Percentiles rank a stretch among this genome's conserved stretches.
Evolutionary conservation across 2,113 vertebrate species (phyloP).

Genomic region (Lichenostomus cassidix): DNA sequence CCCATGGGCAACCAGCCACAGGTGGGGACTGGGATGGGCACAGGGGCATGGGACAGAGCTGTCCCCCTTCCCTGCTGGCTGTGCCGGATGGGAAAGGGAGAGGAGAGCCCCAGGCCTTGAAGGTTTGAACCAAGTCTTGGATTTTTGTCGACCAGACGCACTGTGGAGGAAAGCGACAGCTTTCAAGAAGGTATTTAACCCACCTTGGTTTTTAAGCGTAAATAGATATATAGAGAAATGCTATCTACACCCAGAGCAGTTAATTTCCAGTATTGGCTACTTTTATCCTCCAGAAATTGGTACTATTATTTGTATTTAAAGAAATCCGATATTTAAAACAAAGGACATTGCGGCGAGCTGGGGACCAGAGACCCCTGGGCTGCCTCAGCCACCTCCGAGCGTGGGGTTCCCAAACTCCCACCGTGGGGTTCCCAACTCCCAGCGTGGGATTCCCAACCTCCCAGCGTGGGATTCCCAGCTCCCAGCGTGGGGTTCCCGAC

Average conservation of each 20-base stretch:
- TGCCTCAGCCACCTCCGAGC: not conserved
- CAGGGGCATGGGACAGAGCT: not conserved
- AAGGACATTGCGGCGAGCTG: not conserved
- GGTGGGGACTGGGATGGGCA: not conserved
- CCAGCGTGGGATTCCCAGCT: not conserved
- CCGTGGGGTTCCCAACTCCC: not conserved
- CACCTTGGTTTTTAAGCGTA: not conserved
- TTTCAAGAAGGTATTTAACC: not conserved
- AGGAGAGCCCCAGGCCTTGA: not conserved
- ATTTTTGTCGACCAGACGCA: not conserved
- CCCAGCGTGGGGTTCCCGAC: not conserved
- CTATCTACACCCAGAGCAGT: constrained; percentile 39
- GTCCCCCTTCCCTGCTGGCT: constrained; percentile 2
- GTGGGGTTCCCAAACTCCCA: not conserved
- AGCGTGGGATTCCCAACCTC: not conserved
- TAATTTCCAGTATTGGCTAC: constrained; percentile 31
- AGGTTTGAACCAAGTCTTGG: not conserved
- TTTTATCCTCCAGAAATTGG: constrained; percentile 23
- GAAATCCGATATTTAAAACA: not conserved
- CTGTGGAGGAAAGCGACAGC: constrained; percentile 53
- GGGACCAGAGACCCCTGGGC: not conserved
- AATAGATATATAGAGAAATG: constrained; percentile 20
- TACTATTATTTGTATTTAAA: constrained; percentile 40
- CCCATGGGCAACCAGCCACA: not conserved
- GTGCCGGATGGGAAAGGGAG: not conserved